These are phyloP conservation scores for Acanthosepion pharaonis DNA, from an alignment of 2,888 invertebrate species.

Conservation along the genomic window DNA sequence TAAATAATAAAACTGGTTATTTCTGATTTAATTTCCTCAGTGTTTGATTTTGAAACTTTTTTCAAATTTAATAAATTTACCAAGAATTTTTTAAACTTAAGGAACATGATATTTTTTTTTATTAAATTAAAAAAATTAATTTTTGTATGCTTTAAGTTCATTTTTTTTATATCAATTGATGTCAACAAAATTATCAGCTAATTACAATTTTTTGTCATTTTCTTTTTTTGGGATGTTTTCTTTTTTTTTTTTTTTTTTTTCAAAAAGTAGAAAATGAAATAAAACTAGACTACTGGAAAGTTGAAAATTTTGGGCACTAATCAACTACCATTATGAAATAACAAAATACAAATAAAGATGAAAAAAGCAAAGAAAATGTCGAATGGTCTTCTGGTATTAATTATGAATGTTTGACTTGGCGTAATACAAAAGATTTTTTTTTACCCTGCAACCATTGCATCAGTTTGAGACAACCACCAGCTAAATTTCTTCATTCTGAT, in stretches of 20 bases:
- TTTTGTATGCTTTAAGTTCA: not conserved
- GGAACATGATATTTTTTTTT: not conserved
- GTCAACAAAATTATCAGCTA: conserved; percentile 12
- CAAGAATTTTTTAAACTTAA: not conserved
- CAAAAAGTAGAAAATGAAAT: not conserved
- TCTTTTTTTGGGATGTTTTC: not conserved
- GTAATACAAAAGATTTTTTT: conserved; percentile 33
- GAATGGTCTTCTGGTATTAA: not conserved
- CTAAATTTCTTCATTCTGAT: not conserved
- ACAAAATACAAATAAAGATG: not conserved
- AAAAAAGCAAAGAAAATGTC: not conserved
- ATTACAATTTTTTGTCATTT: not conserved
- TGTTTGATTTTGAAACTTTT: conserved; percentile 8
- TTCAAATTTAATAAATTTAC: conserved; percentile 6
- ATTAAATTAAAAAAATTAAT: not conserved
- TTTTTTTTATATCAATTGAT: not conserved
- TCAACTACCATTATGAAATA: not conserved
- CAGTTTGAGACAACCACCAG: not conserved
- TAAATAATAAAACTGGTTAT: not conserved
- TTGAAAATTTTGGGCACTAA: not conserved
- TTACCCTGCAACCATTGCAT: not conserved
- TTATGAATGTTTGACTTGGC: conserved; percentile 20
- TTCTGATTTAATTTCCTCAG: not conserved
- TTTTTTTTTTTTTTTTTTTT: not conserved
- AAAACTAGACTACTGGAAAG: not conserved